Evolutionary conservation across 2,888 invertebrate genomes (phyloP), one percentile per base, ranked within the genome.

Genomic region (Onchidella celtica): DNA sequence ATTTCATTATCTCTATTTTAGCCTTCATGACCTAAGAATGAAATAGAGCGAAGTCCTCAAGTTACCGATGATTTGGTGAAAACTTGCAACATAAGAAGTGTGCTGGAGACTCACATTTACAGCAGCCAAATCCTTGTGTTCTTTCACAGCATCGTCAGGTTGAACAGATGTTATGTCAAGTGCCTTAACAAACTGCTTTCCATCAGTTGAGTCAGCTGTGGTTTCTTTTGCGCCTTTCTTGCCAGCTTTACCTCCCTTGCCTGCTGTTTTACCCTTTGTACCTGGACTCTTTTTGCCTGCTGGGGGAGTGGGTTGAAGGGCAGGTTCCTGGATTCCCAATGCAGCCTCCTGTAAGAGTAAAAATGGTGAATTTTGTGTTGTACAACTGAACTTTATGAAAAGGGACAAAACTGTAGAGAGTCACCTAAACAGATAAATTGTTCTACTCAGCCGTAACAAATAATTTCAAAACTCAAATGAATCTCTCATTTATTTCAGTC

Each of bases 161-260:
- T 83, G 78, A 63, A 79, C 79, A 68, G 83, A 81, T 6, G 80
- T 63, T 21, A 84, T 76, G 55, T 83, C 80, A 24, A 84, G 74
- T 6, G 84, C 76, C n/a, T 84, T 83, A 3, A 55, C 57, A 27
- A 68, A 81, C 17, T 70, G 29, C 77, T 79, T 84, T 3, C 57
- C 68, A n/a, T 29, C 66, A n/a, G n/a, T n/a, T 40, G 40, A 24
- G 2, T n/a, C 17, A 32, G 32, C 17, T 6, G 17, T n/a, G 3
- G 9, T 11, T 34, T 27, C 61, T n/a, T 32, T 69, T 24, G n/a
- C 0, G 38, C n/a, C 57, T 66, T 38, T 36, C 66, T 55, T 74
- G 32, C 17, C 40, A 29, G 47, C 4, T 38, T 70, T 38, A 38
- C 36, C 57, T 73, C 24, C 21, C 68, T 47, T 65, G 9, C 47